Percentiles rank a stretch among this genome's conserved stretches.
phyloP scores from a whole-genome alignment of 2,113 vertebrate species.

The Vulpes lagopus region DNA sequence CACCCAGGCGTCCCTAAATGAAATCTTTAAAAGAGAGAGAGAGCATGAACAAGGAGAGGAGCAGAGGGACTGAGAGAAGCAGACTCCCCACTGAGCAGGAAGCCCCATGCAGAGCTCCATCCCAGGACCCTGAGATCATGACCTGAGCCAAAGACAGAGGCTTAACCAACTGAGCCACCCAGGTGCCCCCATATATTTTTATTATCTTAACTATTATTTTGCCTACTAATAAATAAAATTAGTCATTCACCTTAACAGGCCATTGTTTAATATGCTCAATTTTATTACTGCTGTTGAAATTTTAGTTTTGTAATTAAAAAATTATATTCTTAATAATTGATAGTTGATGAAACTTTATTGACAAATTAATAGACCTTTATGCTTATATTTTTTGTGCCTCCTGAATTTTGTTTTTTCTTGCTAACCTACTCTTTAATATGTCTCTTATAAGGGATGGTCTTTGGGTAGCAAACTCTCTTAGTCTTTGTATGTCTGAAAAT shows the following conservation, averaged over 20 bases:
- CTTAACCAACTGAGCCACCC: neutral
- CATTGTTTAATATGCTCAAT: neutral
- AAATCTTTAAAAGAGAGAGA: neutral
- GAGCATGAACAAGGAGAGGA: neutral
- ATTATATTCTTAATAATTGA: neutral
- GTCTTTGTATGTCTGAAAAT: neutral
- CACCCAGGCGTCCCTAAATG: too few species aligned
- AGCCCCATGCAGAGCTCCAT: neutral
- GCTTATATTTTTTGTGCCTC: neutral
- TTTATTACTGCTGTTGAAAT: neutral
- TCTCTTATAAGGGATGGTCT: neutral
- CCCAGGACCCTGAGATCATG: neutral
- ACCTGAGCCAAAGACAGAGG: neutral
- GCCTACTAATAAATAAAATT: neutral
- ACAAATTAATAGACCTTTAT: neutral
- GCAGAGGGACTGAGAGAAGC: neutral
- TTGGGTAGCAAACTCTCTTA: neutral
- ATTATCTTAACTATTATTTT: neutral
- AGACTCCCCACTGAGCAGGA: neutral
- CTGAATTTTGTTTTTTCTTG: neutral
- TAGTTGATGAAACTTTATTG: neutral
- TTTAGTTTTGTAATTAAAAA: neutral
- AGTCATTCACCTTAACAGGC: neutral
- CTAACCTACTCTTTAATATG: neutral
- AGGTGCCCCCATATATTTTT: neutral